phyloP scores from a whole-genome alignment of 2,113 vertebrate species.

The Mormoops blainvillei region DNA sequence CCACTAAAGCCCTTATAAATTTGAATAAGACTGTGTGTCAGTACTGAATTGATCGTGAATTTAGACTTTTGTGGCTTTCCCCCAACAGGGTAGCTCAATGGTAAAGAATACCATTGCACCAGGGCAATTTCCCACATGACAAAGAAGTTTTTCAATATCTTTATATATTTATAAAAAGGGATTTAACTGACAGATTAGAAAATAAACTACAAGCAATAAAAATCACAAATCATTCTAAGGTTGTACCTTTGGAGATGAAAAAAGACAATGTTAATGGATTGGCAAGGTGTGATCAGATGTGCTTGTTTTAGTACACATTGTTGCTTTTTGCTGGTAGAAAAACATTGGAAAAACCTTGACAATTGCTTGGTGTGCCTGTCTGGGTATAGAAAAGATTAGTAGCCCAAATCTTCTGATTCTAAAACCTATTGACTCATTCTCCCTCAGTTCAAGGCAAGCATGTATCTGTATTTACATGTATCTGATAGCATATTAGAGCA shows the following conservation, averaged over 20 bases:
- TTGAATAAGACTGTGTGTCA: too few species aligned
- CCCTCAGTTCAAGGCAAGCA: not conserved
- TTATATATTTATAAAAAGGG: not conserved
- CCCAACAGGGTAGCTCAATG: not conserved
- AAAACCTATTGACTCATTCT: not conserved
- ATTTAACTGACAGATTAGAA: not conserved
- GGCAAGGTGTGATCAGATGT: not conserved
- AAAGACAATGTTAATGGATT: not conserved
- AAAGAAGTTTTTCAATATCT: not conserved
- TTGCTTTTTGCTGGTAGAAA: not conserved
- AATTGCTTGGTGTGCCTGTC: not conserved
- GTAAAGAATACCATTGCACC: not conserved
- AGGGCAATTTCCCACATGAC: not conserved
- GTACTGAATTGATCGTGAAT: too few species aligned
- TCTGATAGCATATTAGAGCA: not conserved
- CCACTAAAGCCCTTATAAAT: too few species aligned
- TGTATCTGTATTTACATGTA: not conserved
- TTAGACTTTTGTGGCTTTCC: too few species aligned
- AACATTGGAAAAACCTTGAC: not conserved
- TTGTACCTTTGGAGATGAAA: not conserved
- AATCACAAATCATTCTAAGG: not conserved
- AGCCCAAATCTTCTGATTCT: not conserved
- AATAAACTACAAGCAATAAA: not conserved
- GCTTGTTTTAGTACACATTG: not conserved
- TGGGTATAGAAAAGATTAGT: not conserved